A percentile compares a stretch with the other conserved stretches of the same genome.
Conservation (phyloP, 2,797 vertebrate species). For the Lepilemur ruficaudatus region DNA sequence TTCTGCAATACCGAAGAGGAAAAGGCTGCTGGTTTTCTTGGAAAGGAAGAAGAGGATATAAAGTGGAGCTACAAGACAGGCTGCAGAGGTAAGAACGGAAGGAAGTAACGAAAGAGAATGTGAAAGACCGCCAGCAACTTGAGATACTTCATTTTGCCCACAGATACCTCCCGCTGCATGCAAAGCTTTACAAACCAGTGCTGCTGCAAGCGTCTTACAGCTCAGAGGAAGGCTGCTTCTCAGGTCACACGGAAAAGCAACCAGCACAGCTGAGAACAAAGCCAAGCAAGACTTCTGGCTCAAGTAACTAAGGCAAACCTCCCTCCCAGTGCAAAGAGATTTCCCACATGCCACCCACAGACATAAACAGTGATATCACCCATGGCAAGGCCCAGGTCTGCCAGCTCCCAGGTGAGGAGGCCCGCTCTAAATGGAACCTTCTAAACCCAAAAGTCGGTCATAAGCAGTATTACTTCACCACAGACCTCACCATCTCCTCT, state of each 20-base stretch:
- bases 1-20: background rate
- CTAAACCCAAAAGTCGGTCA: background rate
- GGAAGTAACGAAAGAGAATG: background rate
- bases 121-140: background rate
- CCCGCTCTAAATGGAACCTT: background rate
- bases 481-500: background rate
- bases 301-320: background rate
- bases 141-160: background rate
- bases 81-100: background rate
- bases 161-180: background rate
- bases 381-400: background rate
- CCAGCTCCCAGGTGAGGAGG: background rate
- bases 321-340: background rate
- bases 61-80: background rate
- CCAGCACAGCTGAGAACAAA: background rate
- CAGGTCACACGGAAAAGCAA: background rate
- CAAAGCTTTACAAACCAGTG: background rate
- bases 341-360: background rate
- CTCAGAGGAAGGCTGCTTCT: background rate
- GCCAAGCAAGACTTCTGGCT: background rate
- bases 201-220: background rate
- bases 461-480: background rate
- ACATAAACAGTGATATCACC: background rate
- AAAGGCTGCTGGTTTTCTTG: background rate
- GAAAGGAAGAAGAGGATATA: background rate